A percentile compares a stretch with the other conserved stretches of the same genome.
Conservation (phyloP, 2,113 vertebrate genomes). For the Panthera uncia region DNA sequence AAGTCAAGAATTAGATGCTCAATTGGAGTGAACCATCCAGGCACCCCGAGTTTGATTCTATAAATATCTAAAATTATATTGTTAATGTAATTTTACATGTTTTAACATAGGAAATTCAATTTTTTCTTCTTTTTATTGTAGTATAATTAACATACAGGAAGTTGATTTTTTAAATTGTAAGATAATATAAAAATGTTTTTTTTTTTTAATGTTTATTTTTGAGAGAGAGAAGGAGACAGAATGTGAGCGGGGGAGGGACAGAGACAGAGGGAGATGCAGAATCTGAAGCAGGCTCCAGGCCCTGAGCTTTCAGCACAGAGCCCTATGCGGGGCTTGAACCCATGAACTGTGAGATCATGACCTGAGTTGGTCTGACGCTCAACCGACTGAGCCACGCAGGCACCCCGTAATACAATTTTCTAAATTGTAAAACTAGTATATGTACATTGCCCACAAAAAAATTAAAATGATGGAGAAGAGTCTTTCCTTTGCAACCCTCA, state of each 20-base stretch:
- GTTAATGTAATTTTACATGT: conserved; percentile 10
- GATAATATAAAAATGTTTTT: neutral
- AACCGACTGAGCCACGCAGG: too few relatives aligned
- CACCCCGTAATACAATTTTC: neutral
- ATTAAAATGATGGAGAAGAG: neutral
- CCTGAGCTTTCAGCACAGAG: too few relatives aligned
- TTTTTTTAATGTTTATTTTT: too few relatives aligned
- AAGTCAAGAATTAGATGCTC: too few relatives aligned
- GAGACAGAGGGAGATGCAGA: too few relatives aligned
- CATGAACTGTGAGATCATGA: too few relatives aligned
- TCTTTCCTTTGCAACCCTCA: neutral
- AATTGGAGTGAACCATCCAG: too few relatives aligned
- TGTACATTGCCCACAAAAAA: neutral
- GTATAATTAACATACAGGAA: neutral
- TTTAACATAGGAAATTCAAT: neutral
- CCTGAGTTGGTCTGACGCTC: too few relatives aligned
- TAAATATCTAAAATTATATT: neutral
- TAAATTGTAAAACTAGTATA: conserved; percentile 13
- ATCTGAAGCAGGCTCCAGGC: too few relatives aligned
- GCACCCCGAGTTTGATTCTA: neutral
- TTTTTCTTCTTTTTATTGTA: neutral
- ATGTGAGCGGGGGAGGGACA: too few relatives aligned
- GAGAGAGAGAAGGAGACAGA: too few relatives aligned
- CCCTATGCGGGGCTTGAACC: too few relatives aligned
- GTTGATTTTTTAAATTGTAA: neutral